Base-by-base conservation (phyloP, 2,113 vertebrate species). In the Scatophagus argus region DNA sequence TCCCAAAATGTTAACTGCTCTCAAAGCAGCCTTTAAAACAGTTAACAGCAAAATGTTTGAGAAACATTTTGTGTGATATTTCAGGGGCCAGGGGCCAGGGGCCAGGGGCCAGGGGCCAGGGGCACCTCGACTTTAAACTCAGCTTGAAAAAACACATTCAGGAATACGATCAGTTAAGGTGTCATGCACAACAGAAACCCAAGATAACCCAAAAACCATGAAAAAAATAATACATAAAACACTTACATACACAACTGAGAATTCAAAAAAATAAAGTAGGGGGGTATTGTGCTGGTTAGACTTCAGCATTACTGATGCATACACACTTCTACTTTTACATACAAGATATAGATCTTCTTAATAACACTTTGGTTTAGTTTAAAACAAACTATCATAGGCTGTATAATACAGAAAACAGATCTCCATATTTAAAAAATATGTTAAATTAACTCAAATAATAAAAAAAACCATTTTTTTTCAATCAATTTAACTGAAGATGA, bases 291-390 rank as follows among this genome's bases (percentile, higher is more conserved):
- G 91, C 88, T 88, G 90, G 89, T 91, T 92, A 83, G 85, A 91
- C 79, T n/a, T n/a, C n/a, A n/a, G n/a, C n/a, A n/a, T n/a, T 73
- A 90, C 83, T 79, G 75, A 89, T 65, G 80, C 72, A 84, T 72
- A 91, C 83, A 92, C 84, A 82, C 82, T 72, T 88, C 85, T 92
- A 91, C 74, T 74, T 79, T 87, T 87, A 91, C 86, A 90, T 83
- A 89, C 74, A 86, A 84, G 80, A 89, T 90, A 91, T 84, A 94
- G 55, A 91, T 86, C 80, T 84, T 87, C 63, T 83, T 81, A 74
- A 78, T 82, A 90, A 93, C 91, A 92, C 94, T 95, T 95, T 95
- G 95, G 95, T 94, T 95, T 93, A 91, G 93, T 93, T 94, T 86
- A 82, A 92, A 94, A 93, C 89, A 91, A 93, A 86, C 82, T 88